These are phyloP conservation scores for Heliconius melpomene DNA, from an alignment of 1,140 invertebrate species.

Conservation along the genomic window DNA sequence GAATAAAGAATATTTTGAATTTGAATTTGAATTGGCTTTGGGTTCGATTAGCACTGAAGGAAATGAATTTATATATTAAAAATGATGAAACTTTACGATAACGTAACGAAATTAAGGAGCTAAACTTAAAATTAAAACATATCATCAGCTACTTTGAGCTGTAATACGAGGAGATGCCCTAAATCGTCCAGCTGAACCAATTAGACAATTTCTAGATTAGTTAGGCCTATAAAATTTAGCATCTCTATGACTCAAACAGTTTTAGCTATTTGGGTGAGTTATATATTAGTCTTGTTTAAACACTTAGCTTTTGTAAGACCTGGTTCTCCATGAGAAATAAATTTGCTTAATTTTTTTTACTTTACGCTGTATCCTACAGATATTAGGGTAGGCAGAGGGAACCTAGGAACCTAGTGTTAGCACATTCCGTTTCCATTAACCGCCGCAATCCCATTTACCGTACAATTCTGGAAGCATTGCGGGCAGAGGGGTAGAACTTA, in stretches of 20 bases:
- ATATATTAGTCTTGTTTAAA: constrained; percentile 22
- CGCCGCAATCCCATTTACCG: too few species aligned
- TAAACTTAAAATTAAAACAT: neutral
- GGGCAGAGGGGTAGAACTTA: too few species aligned
- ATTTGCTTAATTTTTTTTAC: neutral
- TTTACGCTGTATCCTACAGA: too few species aligned
- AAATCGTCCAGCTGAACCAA: constrained; percentile 13
- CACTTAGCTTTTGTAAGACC: constrained; percentile 17
- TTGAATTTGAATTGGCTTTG: too few species aligned
- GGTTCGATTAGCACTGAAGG: too few species aligned
- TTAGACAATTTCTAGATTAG: constrained; percentile 29
- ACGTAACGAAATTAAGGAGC: neutral
- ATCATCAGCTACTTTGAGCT: neutral
- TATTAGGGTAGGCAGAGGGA: too few species aligned
- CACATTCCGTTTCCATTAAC: too few species aligned
- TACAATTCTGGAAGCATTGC: too few species aligned
- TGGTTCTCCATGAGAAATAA: constrained; percentile 27
- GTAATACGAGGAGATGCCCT: constrained; percentile 9
- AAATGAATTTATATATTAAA: too few species aligned
- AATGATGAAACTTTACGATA: too few species aligned
- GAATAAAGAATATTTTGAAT: too few species aligned
- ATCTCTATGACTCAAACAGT: constrained; percentile 19
- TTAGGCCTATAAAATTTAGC: constrained; percentile 26
- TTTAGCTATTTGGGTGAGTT: constrained; percentile 35
- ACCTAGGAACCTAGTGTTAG: too few species aligned